These are phyloP conservation scores for Gobio gobio DNA, from an alignment of 2,113 vertebrate species.

Conservation along the genomic window DNA sequence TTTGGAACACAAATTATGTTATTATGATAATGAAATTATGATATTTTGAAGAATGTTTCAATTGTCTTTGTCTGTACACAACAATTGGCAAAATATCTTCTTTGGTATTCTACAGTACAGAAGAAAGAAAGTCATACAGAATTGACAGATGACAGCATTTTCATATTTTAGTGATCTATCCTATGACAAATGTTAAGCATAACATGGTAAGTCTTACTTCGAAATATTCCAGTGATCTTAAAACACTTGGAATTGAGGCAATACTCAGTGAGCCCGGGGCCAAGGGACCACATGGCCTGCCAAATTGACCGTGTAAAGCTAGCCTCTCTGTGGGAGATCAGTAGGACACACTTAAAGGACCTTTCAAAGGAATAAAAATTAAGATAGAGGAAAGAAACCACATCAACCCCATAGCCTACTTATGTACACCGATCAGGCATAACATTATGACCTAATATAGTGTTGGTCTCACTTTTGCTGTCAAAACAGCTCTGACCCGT, in stretches of 20 bases:
- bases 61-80: background rate
- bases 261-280: constrained; percentile 36
- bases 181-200: background rate
- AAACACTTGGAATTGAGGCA: constrained; percentile 22
- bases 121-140: background rate
- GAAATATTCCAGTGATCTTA: constrained; percentile 43
- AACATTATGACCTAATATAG: no score
- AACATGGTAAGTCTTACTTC: constrained; percentile 13
- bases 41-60: background rate
- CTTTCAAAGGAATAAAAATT: background rate
- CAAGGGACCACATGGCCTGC: constrained; percentile 41
- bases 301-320: constrained; percentile 22
- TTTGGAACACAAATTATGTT: no score
- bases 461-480: no score
- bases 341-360: constrained; percentile 11
- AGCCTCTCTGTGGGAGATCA: constrained; percentile 27
- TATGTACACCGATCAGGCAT: no score
- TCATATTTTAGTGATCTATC: background rate
- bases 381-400: background rate
- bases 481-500: no score
- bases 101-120: background rate
- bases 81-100: background rate
- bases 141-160: background rate
- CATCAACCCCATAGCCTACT: background rate
- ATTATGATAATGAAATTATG: background rate